These are phyloP conservation scores for Nymphalis polychloros DNA, from an alignment of 2,888 invertebrate genomes.

Conservation along the genomic window DNA sequence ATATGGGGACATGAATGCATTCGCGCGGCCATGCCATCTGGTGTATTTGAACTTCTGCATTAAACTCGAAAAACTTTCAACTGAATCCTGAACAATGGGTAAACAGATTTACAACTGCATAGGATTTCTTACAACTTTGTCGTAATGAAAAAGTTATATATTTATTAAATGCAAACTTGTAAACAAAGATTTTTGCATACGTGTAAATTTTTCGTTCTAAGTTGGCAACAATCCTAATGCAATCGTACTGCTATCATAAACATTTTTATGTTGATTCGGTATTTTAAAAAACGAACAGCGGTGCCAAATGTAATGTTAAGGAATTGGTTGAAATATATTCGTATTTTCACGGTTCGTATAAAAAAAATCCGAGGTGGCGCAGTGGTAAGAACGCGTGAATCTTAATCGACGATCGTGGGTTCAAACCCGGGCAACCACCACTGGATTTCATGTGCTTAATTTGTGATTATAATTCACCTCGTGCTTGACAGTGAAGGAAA, in stretches of 20 bases:
- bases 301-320: slow-evolving; percentile 22
- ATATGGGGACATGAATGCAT: slow-evolving; percentile 11
- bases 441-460: too few relatives aligned
- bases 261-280: slow-evolving; percentile 28
- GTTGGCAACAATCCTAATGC: slow-evolving; percentile 31
- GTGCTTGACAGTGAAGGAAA: too few relatives aligned
- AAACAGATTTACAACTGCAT: slow-evolving; percentile 36
- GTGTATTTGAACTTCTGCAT: slow-evolving; percentile 52
- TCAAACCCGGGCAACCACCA: too few relatives aligned
- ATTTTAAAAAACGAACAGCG: slow-evolving; percentile 23
- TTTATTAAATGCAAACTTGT: slow-evolving; percentile 17
- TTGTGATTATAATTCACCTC: too few relatives aligned
- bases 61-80: slow-evolving; percentile 45
- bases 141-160: not conserved
- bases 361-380: too few relatives aligned
- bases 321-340: not conserved
- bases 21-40: slow-evolving; percentile 51
- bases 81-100: slow-evolving; percentile 46
- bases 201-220: slow-evolving; percentile 14
- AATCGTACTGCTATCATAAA: slow-evolving; percentile 25
- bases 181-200: slow-evolving; percentile 24
- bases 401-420: too few relatives aligned
- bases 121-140: slow-evolving; percentile 2
- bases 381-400: too few relatives aligned
- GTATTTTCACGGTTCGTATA: not conserved